Percentiles rank a stretch among this genome's conserved stretches.
Evolutionary conservation across 2,888 invertebrate genomes (phyloP).

Genomic region (Suillia variegata): DNA sequence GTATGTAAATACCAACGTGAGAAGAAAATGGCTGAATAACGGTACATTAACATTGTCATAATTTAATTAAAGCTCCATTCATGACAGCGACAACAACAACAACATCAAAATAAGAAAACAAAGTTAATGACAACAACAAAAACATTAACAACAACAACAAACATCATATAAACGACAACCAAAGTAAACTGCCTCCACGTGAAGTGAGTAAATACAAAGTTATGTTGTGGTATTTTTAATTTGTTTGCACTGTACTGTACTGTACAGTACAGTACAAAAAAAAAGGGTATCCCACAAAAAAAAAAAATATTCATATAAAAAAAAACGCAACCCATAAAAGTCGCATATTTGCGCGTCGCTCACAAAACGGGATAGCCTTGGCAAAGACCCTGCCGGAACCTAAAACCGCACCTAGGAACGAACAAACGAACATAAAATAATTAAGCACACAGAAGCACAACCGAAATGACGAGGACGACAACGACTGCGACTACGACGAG

Average conservation of each 20-base stretch:
- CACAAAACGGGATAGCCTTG: not conserved
- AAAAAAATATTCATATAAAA: not conserved
- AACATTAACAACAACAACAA: not conserved
- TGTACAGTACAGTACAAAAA: not conserved
- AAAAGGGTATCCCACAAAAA: too few species aligned
- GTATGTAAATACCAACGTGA: slow-evolving; percentile 5
- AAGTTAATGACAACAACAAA: not conserved
- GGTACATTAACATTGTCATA: slow-evolving; percentile 53
- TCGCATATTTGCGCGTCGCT: not conserved
- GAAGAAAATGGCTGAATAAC: slow-evolving; percentile 29
- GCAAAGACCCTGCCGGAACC: not conserved
- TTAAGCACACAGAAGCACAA: not conserved
- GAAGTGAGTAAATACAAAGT: too few species aligned
- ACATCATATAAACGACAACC: not conserved
- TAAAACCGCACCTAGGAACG: slow-evolving; percentile 15
- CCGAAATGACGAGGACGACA: slow-evolving; percentile 30
- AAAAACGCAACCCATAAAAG: slow-evolving; percentile 28
- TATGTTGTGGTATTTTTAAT: not conserved
- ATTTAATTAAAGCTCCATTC: slow-evolving; percentile 46
- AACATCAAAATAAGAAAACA: not conserved
- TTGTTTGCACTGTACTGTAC: too few species aligned
- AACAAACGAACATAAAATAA: slow-evolving; percentile 9
- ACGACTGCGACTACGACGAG: not conserved
- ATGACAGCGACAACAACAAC: not conserved
- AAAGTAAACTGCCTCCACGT: not conserved